Base-by-base conservation (phyloP, 1,140 invertebrate genomes). In the Nomia melanderi region DNA sequence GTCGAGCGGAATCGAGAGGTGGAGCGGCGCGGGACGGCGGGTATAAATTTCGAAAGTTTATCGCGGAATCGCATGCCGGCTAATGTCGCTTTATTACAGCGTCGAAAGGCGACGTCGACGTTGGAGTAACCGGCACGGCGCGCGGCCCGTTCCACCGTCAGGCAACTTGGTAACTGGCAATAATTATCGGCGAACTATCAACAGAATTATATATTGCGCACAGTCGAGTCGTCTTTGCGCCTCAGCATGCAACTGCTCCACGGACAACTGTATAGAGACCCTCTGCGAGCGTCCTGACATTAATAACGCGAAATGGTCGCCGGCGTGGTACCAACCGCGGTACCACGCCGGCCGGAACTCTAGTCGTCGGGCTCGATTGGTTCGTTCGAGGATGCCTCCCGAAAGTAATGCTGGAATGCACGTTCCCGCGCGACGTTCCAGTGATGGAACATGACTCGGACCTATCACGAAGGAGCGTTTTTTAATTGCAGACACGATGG, bases 171-270 rank as follows among this genome's bases (percentile, higher is more conserved):
- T 85, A 77, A 88, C 88, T 88, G 87, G 90, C 88, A 91, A 91
- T 91, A 92, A 92, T 92, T 92, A 91, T 91, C 88, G 90, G 91
- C 69, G 84, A 91, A 86, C 87, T 57, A 31, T 17, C 27, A 17
- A 87, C 79, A 85, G 90, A 91, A 91, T 91, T 92, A 91, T 91
- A 91, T 91, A 91, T 91, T 88, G 89, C 83, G 75, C 85, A 77
- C 79, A 27, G 67, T 53, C 39, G 39, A 82, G 78, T 79, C 79
- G 88, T 87, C 86, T 87, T 82, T 65, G 85, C 78, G 77, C 73
- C 69, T 83, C 75, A 69, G 86, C 90, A 90, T 89, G 90, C 90
- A 85, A 91, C 80, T 81, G 66, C 72, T 23, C 65, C 23, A 36
- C 59, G 70, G 81, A 86, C 87, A 87, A 87, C 85, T n/a, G n/a